These are phyloP conservation scores for Biston betularia DNA, from an alignment of 2,888 invertebrate genomes.

Conservation along the genomic window DNA sequence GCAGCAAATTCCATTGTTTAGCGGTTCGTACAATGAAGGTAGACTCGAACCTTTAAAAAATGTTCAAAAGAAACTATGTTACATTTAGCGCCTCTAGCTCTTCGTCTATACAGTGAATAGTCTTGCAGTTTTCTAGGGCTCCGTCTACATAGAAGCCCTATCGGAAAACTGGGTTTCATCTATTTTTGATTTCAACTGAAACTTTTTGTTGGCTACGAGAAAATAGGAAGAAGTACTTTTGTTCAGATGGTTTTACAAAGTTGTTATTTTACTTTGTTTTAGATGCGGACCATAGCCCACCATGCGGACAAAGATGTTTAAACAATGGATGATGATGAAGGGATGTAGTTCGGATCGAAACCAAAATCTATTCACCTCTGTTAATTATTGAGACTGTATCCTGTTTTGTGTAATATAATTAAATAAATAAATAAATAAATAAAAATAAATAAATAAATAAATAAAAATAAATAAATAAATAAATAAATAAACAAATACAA, in stretches of 20 bases:
- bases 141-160: conserved; percentile 32
- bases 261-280: background rate
- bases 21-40: too few relatives aligned
- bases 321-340: too few relatives aligned
- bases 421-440: too few relatives aligned
- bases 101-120: conserved; percentile 26
- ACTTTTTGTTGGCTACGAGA: background rate
- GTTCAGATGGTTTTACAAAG: background rate
- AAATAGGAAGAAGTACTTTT: conserved; percentile 1
- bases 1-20: too few relatives aligned
- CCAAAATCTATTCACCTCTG: too few relatives aligned
- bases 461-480: background rate
- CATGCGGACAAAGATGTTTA: too few relatives aligned
- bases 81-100: background rate
- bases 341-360: too few relatives aligned
- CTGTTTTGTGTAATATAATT: too few relatives aligned
- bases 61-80: background rate
- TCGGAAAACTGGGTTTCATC: conserved; percentile 19
- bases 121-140: conserved; percentile 50
- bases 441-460: too few relatives aligned
- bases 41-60: too few relatives aligned
- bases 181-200: conserved; percentile 17
- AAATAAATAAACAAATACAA: background rate
- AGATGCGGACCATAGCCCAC: too few relatives aligned
- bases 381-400: too few relatives aligned